Evolutionary conservation across 2,797 vertebrate species (phyloP), one percentile per base, ranked within the genome.

Genomic region (Heteromormyrus szaboi): DNA sequence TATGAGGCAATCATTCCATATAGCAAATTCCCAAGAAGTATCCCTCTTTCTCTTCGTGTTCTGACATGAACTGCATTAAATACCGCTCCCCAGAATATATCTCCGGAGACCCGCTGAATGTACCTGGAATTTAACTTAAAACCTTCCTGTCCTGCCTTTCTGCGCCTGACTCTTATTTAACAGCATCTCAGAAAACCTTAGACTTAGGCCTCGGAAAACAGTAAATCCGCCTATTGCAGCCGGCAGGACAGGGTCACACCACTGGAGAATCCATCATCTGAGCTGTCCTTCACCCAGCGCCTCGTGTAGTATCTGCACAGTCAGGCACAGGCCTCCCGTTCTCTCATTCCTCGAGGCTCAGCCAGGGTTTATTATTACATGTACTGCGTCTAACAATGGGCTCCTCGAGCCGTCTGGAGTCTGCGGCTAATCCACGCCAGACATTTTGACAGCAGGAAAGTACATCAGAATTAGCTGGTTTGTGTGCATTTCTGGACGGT

Each of bases 371-470:
- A 91, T 91, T 90, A 92, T 91, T 92, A 87, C 89, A 90, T 90
- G 91, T 90, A 90, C 86, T 84, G 89, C 91, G 89, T 93, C 93
- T 93, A 91, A 91, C 94, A 94, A 95, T 95, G 94, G 95, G 94
- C 95, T 93, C 92, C 95, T 92, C 93, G 94, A 95, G 95, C 93
- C 94, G 93, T 93, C 95, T 96, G 96, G 95, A 96, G 95, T 95
- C 96, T 96, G 96, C 96, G 96, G 96, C 94, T 96, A 94, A 94
- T 94, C 94, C 95, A 96, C 95, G 95, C 95, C 95, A 96, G 95
- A 96, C 96, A 95, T 95, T 95, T 94, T 95, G 94, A 96, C 96
- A 96, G 95, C 95, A 96, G 95, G 96, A 96, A 96, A 96, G 95
- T 93, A 93, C 93, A 95, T 94, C 92, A 94, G 95, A 95, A 89